phyloP scores from a whole-genome alignment of 2,888 invertebrate genomes.

The Epistrophe eligans region DNA sequence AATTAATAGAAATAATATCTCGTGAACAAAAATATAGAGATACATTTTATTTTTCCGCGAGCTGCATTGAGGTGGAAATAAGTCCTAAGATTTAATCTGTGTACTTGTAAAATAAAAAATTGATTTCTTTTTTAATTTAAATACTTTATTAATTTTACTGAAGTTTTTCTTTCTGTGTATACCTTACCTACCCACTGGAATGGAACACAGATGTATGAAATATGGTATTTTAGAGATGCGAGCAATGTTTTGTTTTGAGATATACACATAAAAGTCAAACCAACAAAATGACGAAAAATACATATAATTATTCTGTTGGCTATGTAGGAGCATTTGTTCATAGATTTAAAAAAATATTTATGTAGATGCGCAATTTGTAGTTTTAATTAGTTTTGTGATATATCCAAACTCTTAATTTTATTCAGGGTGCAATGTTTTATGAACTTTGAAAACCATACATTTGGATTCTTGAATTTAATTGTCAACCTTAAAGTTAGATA shows the following conservation, averaged over 20 bases:
- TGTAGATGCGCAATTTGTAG: background rate
- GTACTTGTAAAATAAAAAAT: no score
- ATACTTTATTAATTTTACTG: no score
- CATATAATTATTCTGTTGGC: constrained; percentile 8
- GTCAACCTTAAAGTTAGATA: no score
- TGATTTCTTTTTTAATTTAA: no score
- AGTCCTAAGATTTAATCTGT: no score
- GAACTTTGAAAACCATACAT: background rate
- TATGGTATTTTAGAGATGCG: constrained; percentile 5
- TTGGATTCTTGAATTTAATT: no score
- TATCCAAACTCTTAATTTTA: background rate
- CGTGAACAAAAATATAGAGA: no score
- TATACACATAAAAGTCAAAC: background rate
- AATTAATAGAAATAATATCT: no score
- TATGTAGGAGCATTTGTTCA: background rate
- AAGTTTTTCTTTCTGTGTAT: constrained; percentile 14
- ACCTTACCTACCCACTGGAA: background rate
- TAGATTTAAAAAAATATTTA: background rate
- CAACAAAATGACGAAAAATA: background rate
- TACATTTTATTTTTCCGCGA: no score
- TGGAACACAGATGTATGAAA: background rate
- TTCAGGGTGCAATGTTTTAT: constrained; percentile 3
- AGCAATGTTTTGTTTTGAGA: background rate
- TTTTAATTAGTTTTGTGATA: background rate
- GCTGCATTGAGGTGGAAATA: no score